Conservation (phyloP, 2,113 vertebrate species). For the Ahaetulla prasina region DNA sequence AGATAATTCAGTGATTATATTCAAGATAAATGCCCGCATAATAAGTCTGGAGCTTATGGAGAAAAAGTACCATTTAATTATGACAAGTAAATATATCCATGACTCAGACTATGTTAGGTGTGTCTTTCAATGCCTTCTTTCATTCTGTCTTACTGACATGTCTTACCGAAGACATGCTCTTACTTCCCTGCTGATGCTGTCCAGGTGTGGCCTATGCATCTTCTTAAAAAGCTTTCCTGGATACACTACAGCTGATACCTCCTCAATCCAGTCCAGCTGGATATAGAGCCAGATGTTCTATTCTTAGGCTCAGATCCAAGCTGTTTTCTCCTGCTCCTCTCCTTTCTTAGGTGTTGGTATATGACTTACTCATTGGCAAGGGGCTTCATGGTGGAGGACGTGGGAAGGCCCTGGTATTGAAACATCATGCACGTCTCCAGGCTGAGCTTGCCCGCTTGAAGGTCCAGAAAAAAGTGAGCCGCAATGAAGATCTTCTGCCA, state of each 20-base stretch:
- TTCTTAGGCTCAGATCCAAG: not conserved
- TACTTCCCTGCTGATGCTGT: not conserved
- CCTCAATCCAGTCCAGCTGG: not conserved
- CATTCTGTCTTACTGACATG: not conserved
- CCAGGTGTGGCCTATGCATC: not conserved
- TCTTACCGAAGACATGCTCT: not conserved
- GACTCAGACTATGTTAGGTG: not conserved
- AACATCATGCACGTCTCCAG: constrained; percentile 80
- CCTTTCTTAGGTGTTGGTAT: constrained; percentile 79
- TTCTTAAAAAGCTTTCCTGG: not conserved
- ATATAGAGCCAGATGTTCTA: not conserved
- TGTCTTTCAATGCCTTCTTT: not conserved
- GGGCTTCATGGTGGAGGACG: constrained; percentile 85
- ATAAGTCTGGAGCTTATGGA: not conserved
- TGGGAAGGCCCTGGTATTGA: constrained; percentile 78
- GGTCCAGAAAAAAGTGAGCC: constrained; percentile 80
- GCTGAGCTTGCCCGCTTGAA: constrained; percentile 88
- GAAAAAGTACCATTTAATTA: not conserved
- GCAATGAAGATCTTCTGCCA: constrained; percentile 82
- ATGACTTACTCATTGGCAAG: constrained; percentile 86
- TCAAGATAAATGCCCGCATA: not conserved
- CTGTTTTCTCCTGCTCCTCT: accelerated
- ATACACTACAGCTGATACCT: too few relatives aligned
- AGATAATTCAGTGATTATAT: not conserved
- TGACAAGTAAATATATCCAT: not conserved